Base-by-base conservation (phyloP, 2,888 invertebrate species). In the Endotricha flammealis region DNA sequence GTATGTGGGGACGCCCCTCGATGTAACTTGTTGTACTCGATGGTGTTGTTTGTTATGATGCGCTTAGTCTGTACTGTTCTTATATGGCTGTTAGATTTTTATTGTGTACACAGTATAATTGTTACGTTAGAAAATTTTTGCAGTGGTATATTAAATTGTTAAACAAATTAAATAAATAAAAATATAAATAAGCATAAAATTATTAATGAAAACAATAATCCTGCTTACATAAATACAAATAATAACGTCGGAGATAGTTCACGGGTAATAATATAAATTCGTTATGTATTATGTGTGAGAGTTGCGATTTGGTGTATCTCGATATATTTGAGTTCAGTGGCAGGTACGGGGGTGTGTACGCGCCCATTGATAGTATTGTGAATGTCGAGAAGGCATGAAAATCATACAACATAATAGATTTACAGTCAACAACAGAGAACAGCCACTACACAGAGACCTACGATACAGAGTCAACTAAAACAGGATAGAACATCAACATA, bases 391-490 rank as follows among this genome's bases (percentile, higher is more conserved):
- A 85, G 83, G 86, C 86, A 83, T 79, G 77, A 82, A 75, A 83
- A 81, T 80, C 70, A 81, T 80, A 85, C 78, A 86, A 85, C 82
- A 82, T 78, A 83, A 85, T 79, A 80, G 75, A 78, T 64, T 67
- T 73, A 86, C 86, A 86, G 71, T 80, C 78, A 78, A 86, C 86
- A 87, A 87, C 87, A 87, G 80, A 82, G 76, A 87, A 76, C 87
- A 87, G 87, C 86, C 86, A 87, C 87, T 87, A 87, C 83, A 85
- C 85, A 87, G 80, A 85, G 70, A 82, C 77, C 74, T 77, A 78
- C 68, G 63, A 72, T 78, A 78, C 70, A 73, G 69, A 75, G 61
- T 66, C 57, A 82, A 82, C 79, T 81, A 82, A 81, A 79, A 80
- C 55, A 76, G 72, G 72, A 76, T 58, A 78, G 68, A 74, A 70